Conservation (phyloP, 1,140 invertebrate genomes). For the Antheraea pernyi region DNA sequence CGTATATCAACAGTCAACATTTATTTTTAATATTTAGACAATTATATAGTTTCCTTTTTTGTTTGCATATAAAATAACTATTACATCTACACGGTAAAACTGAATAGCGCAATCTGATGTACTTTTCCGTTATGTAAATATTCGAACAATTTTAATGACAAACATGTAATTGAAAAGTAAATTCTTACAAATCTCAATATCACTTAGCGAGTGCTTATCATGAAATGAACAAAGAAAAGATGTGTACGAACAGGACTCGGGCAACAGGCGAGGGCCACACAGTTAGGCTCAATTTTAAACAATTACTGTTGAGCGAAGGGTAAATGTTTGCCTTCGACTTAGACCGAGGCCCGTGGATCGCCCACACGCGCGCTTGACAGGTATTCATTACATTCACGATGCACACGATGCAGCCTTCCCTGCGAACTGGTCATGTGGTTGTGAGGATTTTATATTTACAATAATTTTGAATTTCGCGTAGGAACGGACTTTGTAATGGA, state of each 20-base stretch:
- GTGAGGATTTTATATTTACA: constrained; percentile 47
- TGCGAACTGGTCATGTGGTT: constrained; percentile 20
- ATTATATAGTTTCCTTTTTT: too few species aligned
- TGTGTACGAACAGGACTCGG: constrained; percentile 36
- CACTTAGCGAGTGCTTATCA: constrained; percentile 48
- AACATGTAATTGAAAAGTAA: not conserved
- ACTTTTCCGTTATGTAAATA: too few species aligned
- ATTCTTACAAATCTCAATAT: constrained; percentile 19
- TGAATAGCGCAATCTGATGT: too few species aligned
- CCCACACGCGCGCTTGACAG: constrained; percentile 73
- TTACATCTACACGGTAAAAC: too few species aligned
- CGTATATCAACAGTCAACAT: too few species aligned
- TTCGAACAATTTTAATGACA: too few species aligned
- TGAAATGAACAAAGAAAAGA: constrained; percentile 51
- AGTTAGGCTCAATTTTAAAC: constrained; percentile 76
- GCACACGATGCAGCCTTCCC: constrained; percentile 43
- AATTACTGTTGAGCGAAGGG: constrained; percentile 74
- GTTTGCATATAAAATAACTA: too few species aligned
- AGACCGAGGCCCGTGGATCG: constrained; percentile 50
- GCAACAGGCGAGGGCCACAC: constrained; percentile 68
- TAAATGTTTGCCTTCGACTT: constrained; percentile 75
- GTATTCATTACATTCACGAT: constrained; percentile 72
- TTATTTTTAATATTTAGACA: too few species aligned
- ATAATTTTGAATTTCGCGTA: constrained; percentile 41
- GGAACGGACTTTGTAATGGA: not conserved